Evolutionary conservation across 2,888 invertebrate genomes (phyloP).

Genomic region (Chrysomela aeneicollis): DNA sequence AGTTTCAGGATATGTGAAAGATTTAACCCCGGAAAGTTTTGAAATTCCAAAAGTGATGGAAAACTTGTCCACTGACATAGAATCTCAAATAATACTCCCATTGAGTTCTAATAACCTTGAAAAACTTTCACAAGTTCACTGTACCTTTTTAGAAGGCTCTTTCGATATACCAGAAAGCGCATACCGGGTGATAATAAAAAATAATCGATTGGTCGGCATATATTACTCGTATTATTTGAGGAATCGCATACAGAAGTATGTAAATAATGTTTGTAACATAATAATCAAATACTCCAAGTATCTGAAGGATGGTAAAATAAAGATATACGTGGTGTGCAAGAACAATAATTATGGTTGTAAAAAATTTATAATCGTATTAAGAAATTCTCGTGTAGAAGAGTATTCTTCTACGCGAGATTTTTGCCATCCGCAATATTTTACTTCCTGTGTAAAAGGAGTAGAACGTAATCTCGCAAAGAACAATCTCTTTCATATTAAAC

Average conservation of each 20-base stretch:
- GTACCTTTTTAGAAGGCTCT: not conserved
- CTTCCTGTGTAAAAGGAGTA: not conserved
- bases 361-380: not conserved
- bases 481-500: not conserved
- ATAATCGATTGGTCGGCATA: not conserved
- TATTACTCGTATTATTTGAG: not conserved
- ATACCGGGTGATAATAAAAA: not conserved
- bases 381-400: not conserved
- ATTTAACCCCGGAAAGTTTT: not conserved
- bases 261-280: not conserved
- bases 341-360: not conserved
- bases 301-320: not conserved
- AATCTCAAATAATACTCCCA: no score
- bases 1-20: no score
- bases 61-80: not conserved
- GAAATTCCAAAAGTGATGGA: not conserved
- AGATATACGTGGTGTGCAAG: not conserved
- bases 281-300: not conserved
- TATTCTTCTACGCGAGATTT: not conserved
- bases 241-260: not conserved
- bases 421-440: not conserved
- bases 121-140: not conserved
- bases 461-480: not conserved
- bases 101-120: no score
- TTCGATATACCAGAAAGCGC: not conserved